These are phyloP conservation scores for Fundulus diaphanus DNA, from an alignment of 2,797 vertebrate species.

Conservation along the genomic window DNA sequence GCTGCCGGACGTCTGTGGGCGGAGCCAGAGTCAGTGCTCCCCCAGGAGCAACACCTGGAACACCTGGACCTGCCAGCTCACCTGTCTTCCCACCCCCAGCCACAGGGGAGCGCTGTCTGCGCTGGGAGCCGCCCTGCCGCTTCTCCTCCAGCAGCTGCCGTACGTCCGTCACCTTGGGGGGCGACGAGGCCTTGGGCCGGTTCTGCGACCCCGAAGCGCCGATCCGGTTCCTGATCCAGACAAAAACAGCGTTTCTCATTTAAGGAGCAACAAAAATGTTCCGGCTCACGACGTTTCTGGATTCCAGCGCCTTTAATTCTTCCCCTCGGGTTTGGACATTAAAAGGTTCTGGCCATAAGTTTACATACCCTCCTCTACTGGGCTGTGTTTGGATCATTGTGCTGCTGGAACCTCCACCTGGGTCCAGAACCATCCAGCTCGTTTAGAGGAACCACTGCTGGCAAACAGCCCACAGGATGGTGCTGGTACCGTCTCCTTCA, in stretches of 20 bases:
- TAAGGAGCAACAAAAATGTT: neutral
- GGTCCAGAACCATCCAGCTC: too few species aligned
- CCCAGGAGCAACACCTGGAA: too few species aligned
- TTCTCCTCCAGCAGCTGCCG: conserved; percentile 95
- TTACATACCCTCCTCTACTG: too few species aligned
- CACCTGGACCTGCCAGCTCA: conserved; percentile 49
- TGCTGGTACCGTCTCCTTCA: too few species aligned
- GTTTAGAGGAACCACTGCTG: too few species aligned
- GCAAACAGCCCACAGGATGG: too few species aligned
- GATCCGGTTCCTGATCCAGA: conserved; percentile 86
- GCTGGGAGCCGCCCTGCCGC: conserved; percentile 82
- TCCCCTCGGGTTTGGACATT: too few species aligned
- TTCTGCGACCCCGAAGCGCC: conserved; percentile 82
- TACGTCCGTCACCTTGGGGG: conserved; percentile 89
- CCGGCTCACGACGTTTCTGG: too few species aligned
- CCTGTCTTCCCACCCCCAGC: conserved; percentile 84
- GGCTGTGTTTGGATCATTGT: too few species aligned
- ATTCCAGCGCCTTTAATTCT: too few species aligned
- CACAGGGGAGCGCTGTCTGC: conserved; percentile 63
- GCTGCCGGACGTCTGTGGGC: conserved; percentile 89
- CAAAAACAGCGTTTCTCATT: neutral
- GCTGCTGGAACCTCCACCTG: too few species aligned
- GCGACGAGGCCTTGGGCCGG: conserved; percentile 80
- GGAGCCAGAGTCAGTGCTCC: neutral
- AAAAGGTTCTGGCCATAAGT: too few species aligned